phyloP scores from a whole-genome alignment of 2,797 vertebrate genomes.

The Sternotherus odoratus region DNA sequence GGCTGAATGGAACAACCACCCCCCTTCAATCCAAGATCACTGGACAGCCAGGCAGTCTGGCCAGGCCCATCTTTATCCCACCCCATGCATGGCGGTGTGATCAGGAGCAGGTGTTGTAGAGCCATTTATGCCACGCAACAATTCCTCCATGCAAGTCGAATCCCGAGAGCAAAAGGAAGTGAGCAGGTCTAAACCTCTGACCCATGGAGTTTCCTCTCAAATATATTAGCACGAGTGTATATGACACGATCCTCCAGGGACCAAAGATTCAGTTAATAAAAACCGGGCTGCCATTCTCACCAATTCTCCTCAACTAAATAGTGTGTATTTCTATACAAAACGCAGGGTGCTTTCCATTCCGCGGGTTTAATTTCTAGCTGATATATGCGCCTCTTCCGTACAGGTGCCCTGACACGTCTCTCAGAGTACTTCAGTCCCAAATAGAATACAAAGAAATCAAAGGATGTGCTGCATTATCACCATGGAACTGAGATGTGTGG shows the following conservation, averaged over 20 bases:
- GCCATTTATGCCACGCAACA: neutral
- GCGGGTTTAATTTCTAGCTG: conserved; percentile 59
- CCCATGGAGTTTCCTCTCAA: neutral
- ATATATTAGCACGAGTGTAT: neutral
- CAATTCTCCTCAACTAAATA: neutral
- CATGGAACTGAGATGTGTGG: neutral
- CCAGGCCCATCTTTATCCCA: neutral
- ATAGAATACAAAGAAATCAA: conserved; percentile 38
- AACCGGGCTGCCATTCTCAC: neutral
- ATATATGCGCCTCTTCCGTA: conserved; percentile 30
- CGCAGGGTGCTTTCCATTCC: conserved; percentile 56
- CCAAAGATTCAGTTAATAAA: neutral
- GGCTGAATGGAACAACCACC: neutral
- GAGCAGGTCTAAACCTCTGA: neutral
- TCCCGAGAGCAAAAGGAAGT: neutral
- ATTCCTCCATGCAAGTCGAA: neutral
- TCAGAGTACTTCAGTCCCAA: conserved; percentile 49
- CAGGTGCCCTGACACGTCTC: neutral
- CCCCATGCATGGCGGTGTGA: no score
- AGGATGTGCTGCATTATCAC: conserved; percentile 10
- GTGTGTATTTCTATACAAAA: conserved; percentile 20
- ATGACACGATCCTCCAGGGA: neutral
- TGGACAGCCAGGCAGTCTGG: neutral
- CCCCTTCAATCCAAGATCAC: neutral
- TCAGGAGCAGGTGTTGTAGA: neutral